Conservation (phyloP, 2,113 vertebrate genomes). For the Pluvialis apricaria region DNA sequence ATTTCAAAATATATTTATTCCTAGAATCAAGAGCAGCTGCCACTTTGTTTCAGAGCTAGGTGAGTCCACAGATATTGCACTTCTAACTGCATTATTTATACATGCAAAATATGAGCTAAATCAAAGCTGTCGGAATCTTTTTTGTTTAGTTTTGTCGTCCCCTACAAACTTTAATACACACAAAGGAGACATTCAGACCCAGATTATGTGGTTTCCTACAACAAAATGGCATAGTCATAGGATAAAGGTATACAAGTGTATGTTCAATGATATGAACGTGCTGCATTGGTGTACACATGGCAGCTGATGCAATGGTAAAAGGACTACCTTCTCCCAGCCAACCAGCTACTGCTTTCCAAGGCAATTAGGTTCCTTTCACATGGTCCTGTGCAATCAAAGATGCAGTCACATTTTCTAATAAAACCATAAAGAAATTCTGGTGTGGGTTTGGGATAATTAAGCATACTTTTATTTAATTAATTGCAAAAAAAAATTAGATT, state of each 20-base stretch:
- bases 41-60: not conserved
- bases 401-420: not conserved
- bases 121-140: not conserved
- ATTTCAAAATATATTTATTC: not conserved
- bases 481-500: not conserved
- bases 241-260: not conserved
- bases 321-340: not conserved
- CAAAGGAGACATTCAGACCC: not conserved
- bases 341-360: accelerated
- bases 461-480: not conserved
- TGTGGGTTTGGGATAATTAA: not conserved
- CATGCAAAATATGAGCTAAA: not conserved
- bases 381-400: not conserved
- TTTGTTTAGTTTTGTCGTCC: not conserved
- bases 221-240: not conserved
- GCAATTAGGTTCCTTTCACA: not conserved
- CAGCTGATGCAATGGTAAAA: not conserved
- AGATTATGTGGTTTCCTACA: not conserved
- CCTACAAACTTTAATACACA: not conserved
- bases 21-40: not conserved
- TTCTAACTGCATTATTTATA: not conserved
- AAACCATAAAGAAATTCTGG: not conserved
- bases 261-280: not conserved
- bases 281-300: not conserved
- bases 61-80: not conserved